Conservation (phyloP, 2,888 invertebrate species). For the Hypena proboscidalis region DNA sequence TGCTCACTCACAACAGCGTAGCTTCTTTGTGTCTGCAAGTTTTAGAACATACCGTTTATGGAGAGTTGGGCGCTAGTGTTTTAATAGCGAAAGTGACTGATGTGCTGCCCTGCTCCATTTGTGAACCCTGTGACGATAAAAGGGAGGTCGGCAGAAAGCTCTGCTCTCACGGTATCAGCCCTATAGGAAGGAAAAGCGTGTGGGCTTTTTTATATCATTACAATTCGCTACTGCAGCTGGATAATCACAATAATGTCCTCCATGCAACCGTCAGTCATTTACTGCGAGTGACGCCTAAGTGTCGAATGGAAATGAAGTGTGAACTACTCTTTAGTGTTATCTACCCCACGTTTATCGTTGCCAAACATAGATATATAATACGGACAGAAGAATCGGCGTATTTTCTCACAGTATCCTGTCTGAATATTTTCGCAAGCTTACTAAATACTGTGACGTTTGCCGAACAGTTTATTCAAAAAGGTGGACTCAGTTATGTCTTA, state of each 20-base stretch:
- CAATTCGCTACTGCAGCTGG: conserved; percentile 82
- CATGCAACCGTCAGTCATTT: conserved; percentile 85
- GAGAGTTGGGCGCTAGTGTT: conserved; percentile 83
- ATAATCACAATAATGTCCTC: conserved; percentile 81
- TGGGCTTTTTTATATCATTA: conserved; percentile 87
- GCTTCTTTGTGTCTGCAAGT: conserved; percentile 78
- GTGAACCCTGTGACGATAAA: conserved; percentile 65
- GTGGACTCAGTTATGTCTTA: conserved; percentile 84
- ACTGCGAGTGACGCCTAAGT: conserved; percentile 83
- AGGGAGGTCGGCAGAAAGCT: conserved; percentile 55
- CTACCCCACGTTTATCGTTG: conserved; percentile 85
- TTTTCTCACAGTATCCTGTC: conserved; percentile 85
- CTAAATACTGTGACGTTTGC: conserved; percentile 83
- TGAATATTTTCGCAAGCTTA: conserved; percentile 86
- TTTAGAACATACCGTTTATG: conserved; percentile 85
- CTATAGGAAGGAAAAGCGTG: conserved; percentile 66
- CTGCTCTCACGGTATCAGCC: conserved; percentile 62
- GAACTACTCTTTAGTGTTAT: conserved; percentile 86
- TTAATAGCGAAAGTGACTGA: conserved; percentile 66
- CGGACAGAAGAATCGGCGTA: conserved; percentile 78
- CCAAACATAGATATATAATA: conserved; percentile 79
- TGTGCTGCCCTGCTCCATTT: conserved; percentile 73
- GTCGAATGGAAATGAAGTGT: conserved; percentile 81
- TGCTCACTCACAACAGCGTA: conserved; percentile 68
- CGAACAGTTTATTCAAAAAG: conserved; percentile 84